Base-by-base conservation (phyloP, 2,113 vertebrate species). In the Elgaria multicarinata region DNA sequence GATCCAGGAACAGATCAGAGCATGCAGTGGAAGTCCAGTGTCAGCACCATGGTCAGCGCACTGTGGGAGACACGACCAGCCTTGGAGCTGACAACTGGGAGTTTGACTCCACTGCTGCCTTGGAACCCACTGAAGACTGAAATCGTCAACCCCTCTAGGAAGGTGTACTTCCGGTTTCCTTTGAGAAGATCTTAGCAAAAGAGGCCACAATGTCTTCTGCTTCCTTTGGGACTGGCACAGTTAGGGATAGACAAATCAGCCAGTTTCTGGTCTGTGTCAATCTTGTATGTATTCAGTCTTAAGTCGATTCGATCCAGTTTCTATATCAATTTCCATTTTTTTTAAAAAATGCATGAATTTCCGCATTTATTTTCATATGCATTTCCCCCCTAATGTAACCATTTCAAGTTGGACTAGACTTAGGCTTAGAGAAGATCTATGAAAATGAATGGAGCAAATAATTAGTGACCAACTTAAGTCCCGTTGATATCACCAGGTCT, bases 41-140 rank as follows among this genome's bases (percentile, higher is more conserved):
- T 81, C 87, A 88, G 87, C 78, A 88, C 87, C 87, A 44, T 53
- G 78, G 78, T 22, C 87, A 88, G 85, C 72, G 26, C 72, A 86
- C 26, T 42, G 24, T 44, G 26, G 46, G 87, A 82, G 36, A 71
- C 64, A n/a, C n/a, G n/a, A n/a, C n/a, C 42, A 44, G 26, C 3
- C 28, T 86, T 58, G 55, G 18, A 14, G 71, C 2, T 24, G 26
- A 42, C 13, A 55, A 36, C 36, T 36, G 42, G 78, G 46, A 28
- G 50, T 66, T 24, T 87, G 46, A 10, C 28, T 46, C 18, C 33
- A 42, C 28, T 16, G 16, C 24, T 36, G 72, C 28, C 31, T 42
- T n/a, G 13, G 28, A 44, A 26, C 18, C 58, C 66, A 50, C 31
- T 46, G 53, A 20, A 39, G 20, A 20, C 20, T 79, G 24, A 44